These are phyloP conservation scores for Lynx canadensis DNA, from an alignment of 2,113 vertebrate genomes.

Conservation along the genomic window DNA sequence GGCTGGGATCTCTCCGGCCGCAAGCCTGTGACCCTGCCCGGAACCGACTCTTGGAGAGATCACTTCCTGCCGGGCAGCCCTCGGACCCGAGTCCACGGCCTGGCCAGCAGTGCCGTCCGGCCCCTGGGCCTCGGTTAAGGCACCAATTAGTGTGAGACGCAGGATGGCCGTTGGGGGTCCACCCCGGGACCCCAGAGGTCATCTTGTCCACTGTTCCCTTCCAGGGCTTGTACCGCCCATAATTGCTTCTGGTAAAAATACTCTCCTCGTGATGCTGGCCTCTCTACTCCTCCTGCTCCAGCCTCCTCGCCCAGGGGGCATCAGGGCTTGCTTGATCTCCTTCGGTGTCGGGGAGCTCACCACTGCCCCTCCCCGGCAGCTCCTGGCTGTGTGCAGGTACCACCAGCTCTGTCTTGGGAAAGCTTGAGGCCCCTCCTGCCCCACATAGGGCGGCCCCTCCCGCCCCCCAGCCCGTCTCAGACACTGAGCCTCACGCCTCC, in stretches of 20 bases:
- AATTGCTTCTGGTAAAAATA: neutral
- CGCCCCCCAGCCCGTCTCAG: neutral
- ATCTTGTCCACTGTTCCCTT: neutral
- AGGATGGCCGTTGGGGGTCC: rapidly evolving
- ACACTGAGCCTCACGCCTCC: neutral
- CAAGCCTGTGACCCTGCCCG: neutral
- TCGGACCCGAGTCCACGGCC: neutral
- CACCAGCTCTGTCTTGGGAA: neutral
- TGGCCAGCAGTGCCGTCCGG: neutral
- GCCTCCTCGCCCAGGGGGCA: neutral
- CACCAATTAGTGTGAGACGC: neutral
- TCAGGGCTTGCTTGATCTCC: neutral
- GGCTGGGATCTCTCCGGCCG: neutral
- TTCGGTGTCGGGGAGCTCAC: neutral
- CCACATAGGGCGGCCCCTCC: neutral
- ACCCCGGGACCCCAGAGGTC: too few relatives aligned
- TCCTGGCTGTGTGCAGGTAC: neutral
- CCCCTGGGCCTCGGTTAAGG: neutral
- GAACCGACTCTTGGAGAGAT: neutral
- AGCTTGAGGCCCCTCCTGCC: too few relatives aligned
- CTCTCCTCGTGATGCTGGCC: neutral
- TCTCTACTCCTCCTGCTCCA: neutral
- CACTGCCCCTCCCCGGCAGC: too few relatives aligned
- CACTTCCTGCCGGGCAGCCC: neutral
- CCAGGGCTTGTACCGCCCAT: neutral